These are phyloP conservation scores for Deroptyus accipitrinus DNA, from an alignment of 2,113 vertebrate species.

Conservation along the genomic window DNA sequence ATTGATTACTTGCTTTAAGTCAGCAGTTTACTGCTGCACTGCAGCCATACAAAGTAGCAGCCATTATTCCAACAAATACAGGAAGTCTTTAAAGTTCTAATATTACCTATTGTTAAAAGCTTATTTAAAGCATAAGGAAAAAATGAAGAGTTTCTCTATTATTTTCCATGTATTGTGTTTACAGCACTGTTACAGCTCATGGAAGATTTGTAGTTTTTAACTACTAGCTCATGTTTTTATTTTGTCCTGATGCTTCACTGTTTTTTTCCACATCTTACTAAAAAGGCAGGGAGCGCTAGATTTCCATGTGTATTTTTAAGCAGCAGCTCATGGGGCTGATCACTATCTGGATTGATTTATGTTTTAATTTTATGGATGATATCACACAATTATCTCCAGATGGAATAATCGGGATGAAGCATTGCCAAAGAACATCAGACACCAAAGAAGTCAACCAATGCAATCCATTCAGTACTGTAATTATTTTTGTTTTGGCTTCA, in stretches of 20 bases:
- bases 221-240: not conserved
- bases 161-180: not conserved
- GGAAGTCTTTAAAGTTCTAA: not conserved
- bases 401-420: slow-evolving; percentile 75
- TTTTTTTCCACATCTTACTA: not conserved
- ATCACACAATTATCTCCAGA: slow-evolving; percentile 84
- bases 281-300: slow-evolving; percentile 22
- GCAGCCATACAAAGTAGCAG: not conserved
- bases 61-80: not conserved
- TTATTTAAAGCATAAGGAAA: not conserved
- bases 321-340: slow-evolving; percentile 58
- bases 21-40: not conserved
- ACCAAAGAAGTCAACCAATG: slow-evolving; percentile 61
- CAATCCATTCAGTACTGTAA: slow-evolving; percentile 69
- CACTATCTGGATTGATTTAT: slow-evolving; percentile 75
- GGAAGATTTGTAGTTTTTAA: not conserved
- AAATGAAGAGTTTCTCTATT: not conserved
- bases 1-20: not conserved
- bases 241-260: not conserved
- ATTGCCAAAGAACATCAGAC: slow-evolving; percentile 75
- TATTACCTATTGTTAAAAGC: not conserved
- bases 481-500: slow-evolving; percentile 77
- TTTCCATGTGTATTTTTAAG: slow-evolving; percentile 34
- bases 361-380: slow-evolving; percentile 82
- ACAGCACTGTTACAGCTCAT: not conserved